A percentile compares a stretch with the other conserved stretches of the same genome.
Evolutionary conservation across 1,140 invertebrate genomes (phyloP).

Genomic region (Thaumetopoea pityocampa): DNA sequence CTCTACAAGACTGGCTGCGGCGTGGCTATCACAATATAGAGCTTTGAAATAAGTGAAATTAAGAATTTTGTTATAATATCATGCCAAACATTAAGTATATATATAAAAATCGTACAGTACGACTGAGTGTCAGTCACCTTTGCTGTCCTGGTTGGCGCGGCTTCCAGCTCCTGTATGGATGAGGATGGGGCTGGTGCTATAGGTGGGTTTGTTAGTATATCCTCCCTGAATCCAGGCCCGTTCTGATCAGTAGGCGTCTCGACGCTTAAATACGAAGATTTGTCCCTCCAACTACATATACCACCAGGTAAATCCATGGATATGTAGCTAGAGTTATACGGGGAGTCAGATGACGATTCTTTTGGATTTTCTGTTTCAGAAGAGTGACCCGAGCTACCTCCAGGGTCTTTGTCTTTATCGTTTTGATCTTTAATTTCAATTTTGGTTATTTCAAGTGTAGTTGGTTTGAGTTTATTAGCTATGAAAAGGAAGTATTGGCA

Average conservation of each 20-base stretch:
- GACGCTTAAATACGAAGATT: slow-evolving; percentile 85
- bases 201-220: slow-evolving; percentile 67
- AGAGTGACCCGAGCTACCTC: slow-evolving; percentile 77
- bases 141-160: slow-evolving; percentile 42
- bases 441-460: slow-evolving; percentile 48
- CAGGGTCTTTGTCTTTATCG: slow-evolving; percentile 79
- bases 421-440: slow-evolving; percentile 67
- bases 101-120: slow-evolving; percentile 71
- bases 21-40: slow-evolving; percentile 54
- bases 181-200: slow-evolving; percentile 40
- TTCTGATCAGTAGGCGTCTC: slow-evolving; percentile 58
- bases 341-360: slow-evolving; percentile 48
- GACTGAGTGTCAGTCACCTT: slow-evolving; percentile 71
- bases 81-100: slow-evolving; percentile 73
- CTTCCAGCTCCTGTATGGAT: slow-evolving; percentile 58
- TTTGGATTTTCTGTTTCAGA: slow-evolving; percentile 68
- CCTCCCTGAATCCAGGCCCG: slow-evolving; percentile 33
- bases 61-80: slow-evolving; percentile 67
- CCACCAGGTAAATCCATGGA: slow-evolving; percentile 85
- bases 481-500: slow-evolving; percentile 75
- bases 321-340: slow-evolving; percentile 80
- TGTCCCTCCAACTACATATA: slow-evolving; percentile 88
- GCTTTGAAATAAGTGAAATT: slow-evolving; percentile 62
- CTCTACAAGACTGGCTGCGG: slow-evolving; percentile 70
- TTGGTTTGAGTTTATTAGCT: slow-evolving; percentile 61